Evolutionary conservation across 2,888 invertebrate species (phyloP).

Genomic region (Dascillus cervinus): DNA sequence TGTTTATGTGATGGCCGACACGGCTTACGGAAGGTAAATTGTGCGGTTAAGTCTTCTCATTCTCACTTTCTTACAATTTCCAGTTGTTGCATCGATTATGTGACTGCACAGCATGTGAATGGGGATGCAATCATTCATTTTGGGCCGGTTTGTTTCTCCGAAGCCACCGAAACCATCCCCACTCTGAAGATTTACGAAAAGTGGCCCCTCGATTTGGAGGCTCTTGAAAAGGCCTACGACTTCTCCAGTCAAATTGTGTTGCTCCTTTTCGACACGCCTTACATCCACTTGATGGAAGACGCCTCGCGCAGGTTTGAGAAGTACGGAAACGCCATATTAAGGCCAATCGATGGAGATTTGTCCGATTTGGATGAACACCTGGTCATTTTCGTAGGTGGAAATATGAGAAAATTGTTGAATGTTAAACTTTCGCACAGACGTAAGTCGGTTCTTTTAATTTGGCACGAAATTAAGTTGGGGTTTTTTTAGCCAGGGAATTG

Average conservation of each 20-base stretch:
- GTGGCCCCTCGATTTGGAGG: conserved; percentile 46
- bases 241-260: conserved; percentile 42
- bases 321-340: no score
- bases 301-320: background rate
- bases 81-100: conserved; percentile 85
- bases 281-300: no score
- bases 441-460: conserved; percentile 12
- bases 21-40: conserved; percentile 76
- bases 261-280: conserved; percentile 61
- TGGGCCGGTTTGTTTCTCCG: conserved; percentile 81
- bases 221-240: conserved; percentile 32
- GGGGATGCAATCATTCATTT: conserved; percentile 86
- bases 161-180: conserved; percentile 60
- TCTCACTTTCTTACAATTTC: conserved; percentile 19
- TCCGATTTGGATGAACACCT: conserved; percentile 32
- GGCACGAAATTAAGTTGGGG: background rate
- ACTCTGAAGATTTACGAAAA: conserved; percentile 68
- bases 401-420: conserved; percentile 46
- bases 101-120: conserved; percentile 81
- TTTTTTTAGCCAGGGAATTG: conserved; percentile 50
- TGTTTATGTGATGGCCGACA: conserved; percentile 80
- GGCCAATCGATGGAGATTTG: no score
- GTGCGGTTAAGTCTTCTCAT: conserved; percentile 29
- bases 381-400: conserved; percentile 49
- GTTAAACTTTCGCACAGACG: conserved; percentile 39